Evolutionary conservation across 2,888 invertebrate species (phyloP).

Genomic region (Drosophila buzzatii): DNA sequence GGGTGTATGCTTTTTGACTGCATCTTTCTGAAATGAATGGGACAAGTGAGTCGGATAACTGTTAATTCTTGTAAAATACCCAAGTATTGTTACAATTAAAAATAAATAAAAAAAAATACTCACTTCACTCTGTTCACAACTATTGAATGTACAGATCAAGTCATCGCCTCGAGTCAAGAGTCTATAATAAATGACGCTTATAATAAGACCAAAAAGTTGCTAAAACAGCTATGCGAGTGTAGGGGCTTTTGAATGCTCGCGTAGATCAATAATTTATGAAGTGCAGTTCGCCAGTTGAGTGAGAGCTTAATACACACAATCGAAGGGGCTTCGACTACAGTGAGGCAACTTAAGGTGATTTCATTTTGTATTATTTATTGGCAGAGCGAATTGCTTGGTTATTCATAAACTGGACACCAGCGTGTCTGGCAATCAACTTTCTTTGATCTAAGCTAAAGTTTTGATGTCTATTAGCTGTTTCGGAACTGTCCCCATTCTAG

Average conservation of each 20-base stretch:
- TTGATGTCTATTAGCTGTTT: not conserved
- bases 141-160: no score
- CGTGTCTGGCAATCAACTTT: constrained; percentile 23
- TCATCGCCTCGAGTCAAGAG: not conserved
- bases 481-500: not conserved
- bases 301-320: not conserved
- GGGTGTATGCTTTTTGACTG: no score
- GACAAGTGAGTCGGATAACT: no score
- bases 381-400: not conserved
- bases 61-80: no score
- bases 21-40: no score
- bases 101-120: no score
- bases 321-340: not conserved
- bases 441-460: constrained; percentile 20
- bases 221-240: not conserved
- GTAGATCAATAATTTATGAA: not conserved
- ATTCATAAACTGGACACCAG: not conserved
- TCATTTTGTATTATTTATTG: not conserved
- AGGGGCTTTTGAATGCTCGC: not conserved
- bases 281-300: not conserved
- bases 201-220: not conserved
- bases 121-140: no score
- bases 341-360: not conserved
- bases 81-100: no score
- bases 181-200: not conserved